phyloP scores from a whole-genome alignment of 92 coral and sea anemone genomes.

The Epizoanthus rinbou region DNA sequence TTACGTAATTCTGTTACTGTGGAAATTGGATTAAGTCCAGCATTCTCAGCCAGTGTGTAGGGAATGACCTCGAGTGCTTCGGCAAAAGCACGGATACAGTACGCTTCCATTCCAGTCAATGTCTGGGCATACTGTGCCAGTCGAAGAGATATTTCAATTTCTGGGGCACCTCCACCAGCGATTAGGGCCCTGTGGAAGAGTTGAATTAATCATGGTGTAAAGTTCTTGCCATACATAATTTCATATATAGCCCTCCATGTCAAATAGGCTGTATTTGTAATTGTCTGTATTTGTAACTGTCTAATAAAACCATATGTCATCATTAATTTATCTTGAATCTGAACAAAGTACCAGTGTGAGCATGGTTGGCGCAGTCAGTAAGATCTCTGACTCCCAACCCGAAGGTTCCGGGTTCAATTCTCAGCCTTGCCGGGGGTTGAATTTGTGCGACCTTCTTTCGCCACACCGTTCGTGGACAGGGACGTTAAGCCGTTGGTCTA shows the following conservation, averaged over 20 bases:
- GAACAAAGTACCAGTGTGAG: too few relatives aligned
- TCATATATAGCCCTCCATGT: background rate
- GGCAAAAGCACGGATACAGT: constrained; percentile 94
- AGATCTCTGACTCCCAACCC: too few relatives aligned
- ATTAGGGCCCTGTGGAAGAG: constrained; percentile 79
- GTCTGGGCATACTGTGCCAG: constrained; percentile 91
- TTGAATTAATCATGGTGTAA: background rate
- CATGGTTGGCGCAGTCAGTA: too few relatives aligned
- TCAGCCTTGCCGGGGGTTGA: too few relatives aligned
- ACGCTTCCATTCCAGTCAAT: constrained; percentile 92
- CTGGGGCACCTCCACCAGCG: constrained; percentile 99
- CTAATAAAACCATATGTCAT: background rate
- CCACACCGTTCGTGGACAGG: too few relatives aligned
- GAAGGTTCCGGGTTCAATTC: too few relatives aligned
- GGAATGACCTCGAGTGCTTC: constrained; percentile 95
- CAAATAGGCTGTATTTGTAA: too few relatives aligned
- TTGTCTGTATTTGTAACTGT: too few relatives aligned
- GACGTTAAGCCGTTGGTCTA: too few relatives aligned
- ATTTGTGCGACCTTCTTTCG: too few relatives aligned
- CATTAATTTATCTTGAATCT: too few relatives aligned
- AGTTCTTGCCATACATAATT: background rate
- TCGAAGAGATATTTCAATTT: constrained; percentile 87
- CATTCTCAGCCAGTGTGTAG: constrained; percentile 93
- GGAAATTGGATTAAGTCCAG: constrained; percentile 95
- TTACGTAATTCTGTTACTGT: constrained; percentile 95